Base-by-base conservation (phyloP, 2,113 vertebrate species). In the Sterrhoptilus dennistouni region DNA sequence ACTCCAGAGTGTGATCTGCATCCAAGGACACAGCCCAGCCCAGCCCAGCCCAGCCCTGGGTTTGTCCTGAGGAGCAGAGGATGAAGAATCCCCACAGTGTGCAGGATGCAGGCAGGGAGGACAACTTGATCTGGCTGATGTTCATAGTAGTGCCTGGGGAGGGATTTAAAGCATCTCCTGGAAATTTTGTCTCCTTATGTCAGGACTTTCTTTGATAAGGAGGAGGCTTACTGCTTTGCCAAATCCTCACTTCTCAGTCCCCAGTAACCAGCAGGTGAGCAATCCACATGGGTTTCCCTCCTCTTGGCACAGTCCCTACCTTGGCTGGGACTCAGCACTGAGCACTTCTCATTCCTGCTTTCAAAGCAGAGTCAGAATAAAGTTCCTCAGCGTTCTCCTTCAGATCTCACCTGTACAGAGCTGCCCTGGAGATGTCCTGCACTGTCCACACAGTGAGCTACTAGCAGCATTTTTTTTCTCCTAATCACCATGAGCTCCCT, bases 11-110 rank as follows among this genome's bases (percentile, higher is more conserved):
- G 33, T 15, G 20, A 40, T 35, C n/a, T 0, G 24, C 57, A 42
- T 19, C 2, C 3, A 33, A 49, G 57, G 40, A 59, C 16, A 6
- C 0, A 0, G 25, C n/a, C n/a, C 83, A 89, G 70, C 25, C 42
- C 47, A 81, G 52, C 8, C 42, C 2, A 4, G 23, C 8, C 44
- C 2, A 4, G 23, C 8, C 50, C 49, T 25, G 7, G 54, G 8
- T 33, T 52, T 52, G 45, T 47, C 81, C 66, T 74, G 64, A 60
- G 6, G 53, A 45, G 28, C 27, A 69, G 31, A 25, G 44, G 6
- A 49, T 4, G 7, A 52, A 27, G 60, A 53, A 4, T 25, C 12
- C 9, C 56, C 61, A 3, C 31, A n/a, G 33, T 8, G 19, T 36
- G 10, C 38, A 54, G 74, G 52, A 68, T 69, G 53, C 12, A 25